These are phyloP conservation scores for Fukomys damarensis DNA, from an alignment of 2,113 vertebrate species.

Conservation along the genomic window DNA sequence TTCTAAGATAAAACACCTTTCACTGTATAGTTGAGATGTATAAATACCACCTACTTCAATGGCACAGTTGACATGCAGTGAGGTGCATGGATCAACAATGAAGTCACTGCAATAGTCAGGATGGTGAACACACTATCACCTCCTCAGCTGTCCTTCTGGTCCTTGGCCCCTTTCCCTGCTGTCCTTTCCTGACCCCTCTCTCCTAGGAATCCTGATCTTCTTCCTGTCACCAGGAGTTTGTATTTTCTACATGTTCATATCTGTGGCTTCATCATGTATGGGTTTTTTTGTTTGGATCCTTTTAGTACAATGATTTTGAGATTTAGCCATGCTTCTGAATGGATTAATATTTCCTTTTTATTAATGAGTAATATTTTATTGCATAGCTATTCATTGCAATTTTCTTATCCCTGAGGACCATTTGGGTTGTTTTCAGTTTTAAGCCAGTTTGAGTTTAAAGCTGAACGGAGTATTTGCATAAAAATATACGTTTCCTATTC, in stretches of 20 bases:
- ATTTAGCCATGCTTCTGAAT: not conserved
- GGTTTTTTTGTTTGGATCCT: not conserved
- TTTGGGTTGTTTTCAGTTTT: not conserved
- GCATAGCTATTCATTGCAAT: not conserved
- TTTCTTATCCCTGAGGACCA: not conserved
- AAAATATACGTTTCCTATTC: not conserved
- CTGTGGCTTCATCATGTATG: not conserved
- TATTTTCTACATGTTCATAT: not conserved
- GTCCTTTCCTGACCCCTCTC: not conserved
- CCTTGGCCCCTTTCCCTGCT: not conserved
- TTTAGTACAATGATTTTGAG: slow-evolving; percentile 21
- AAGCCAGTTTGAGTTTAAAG: not conserved
- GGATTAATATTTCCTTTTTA: not conserved
- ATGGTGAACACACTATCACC: not conserved
- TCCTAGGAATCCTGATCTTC: not conserved
- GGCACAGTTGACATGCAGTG: not conserved
- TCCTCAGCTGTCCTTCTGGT: not conserved
- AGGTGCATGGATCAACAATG: not conserved
- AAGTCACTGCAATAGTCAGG: not conserved
- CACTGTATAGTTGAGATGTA: not conserved
- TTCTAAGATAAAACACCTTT: slow-evolving; percentile 25
- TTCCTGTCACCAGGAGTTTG: not conserved
- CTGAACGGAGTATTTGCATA: not conserved
- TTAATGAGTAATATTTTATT: not conserved
- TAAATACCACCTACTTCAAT: not conserved